Evolutionary conservation across 2,888 invertebrate species (phyloP), one percentile per base, ranked within the genome.

Genomic region (Flexamia atlantica): DNA sequence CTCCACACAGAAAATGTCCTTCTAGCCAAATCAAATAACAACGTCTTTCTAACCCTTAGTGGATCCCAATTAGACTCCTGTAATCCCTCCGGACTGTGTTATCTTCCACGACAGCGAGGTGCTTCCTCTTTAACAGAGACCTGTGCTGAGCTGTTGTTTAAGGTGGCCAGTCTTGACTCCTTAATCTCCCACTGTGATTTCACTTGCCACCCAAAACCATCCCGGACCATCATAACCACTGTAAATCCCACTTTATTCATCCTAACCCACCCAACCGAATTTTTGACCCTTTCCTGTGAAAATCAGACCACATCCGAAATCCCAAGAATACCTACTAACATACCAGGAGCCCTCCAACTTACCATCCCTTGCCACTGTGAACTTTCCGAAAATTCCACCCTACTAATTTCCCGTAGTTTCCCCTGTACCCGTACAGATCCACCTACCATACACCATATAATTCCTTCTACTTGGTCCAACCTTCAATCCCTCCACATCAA

Each of bases 181-280:
- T 30, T 68, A 17, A 68, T 68, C 32, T 10, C 17, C n/a, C 30
- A 32, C 14, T 68, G 68, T n/a, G 68, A 68, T n/a, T 68, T 30
- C 32, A 3, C 4, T 7, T 68, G 68, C 32, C 68, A 68, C 4
- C 68, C 68, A 30, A 68, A 68, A n/a, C 32, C 68, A 17, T 14
- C 1, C 4, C 7, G n/a, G 32, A 68, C 68, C 17, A 30, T 28
- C 4, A 17, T 68, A 32, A 68, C 68, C 4, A 17, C 68, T 7
- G 17, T 28, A 32, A 20, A 17, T 5, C 30, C 28, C 0, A 3
- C 28, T 4, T 30, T 32, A 7, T 68, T 32, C n/a, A 32, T 68
- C 17, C n/a, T 68, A n/a, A 68, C 68, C 7, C 68, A 68, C 32
- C 68, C 68, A 30, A 10, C 32, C 1, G n/a, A 68, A 25, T 30